These are phyloP conservation scores for Taxidea taxus DNA, from an alignment of 2,113 vertebrate species.

Conservation along the genomic window DNA sequence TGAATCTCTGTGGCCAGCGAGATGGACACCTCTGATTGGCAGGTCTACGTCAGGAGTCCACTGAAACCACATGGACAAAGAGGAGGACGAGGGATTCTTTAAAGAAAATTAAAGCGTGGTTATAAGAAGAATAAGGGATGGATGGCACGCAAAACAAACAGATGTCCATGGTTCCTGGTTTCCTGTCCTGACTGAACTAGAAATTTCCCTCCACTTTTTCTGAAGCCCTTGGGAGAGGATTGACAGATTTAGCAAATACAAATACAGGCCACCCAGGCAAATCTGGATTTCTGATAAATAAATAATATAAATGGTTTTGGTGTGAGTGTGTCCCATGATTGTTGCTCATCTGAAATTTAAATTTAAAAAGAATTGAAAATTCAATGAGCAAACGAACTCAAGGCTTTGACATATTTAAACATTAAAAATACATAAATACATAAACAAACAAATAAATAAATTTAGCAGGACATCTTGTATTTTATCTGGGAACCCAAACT, in stretches of 20 bases:
- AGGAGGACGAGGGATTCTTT: accelerated
- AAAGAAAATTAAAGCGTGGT: not conserved
- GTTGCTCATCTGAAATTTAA: not conserved
- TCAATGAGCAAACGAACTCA: not conserved
- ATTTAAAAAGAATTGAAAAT: not conserved
- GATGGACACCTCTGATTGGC: not conserved
- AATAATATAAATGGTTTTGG: not conserved
- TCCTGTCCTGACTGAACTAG: not conserved
- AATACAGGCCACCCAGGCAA: not conserved
- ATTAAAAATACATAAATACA: not conserved
- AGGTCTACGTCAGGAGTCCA: not conserved
- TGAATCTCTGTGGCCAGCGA: not conserved
- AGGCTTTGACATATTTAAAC: not conserved
- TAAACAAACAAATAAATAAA: not conserved
- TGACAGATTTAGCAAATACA: not conserved
- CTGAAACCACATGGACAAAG: no score
- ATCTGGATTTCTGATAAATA: not conserved
- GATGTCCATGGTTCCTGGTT: not conserved
- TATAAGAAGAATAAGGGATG: not conserved
- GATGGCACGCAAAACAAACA: not conserved
- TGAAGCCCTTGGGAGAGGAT: not conserved
- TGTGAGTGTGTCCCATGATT: not conserved
- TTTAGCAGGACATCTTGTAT: not conserved
- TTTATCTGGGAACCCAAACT: not conserved
- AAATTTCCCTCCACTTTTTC: not conserved